Base-by-base conservation (phyloP, 92 coral and sea anemone species). In the Phenganax stokvisi region DNA sequence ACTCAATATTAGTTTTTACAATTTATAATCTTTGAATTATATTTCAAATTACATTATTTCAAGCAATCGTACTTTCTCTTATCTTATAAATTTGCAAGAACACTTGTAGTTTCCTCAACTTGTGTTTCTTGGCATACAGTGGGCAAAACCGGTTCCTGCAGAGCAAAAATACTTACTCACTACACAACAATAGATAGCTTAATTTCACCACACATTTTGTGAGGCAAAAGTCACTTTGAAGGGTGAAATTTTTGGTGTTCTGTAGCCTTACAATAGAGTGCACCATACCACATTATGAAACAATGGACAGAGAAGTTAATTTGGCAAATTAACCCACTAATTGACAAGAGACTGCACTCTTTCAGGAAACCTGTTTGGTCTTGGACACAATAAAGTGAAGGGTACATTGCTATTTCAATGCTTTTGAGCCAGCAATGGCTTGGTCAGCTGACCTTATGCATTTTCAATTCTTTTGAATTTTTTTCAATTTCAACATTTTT, bases 41-140 rank as follows among this genome's bases (percentile, higher is more conserved):
- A 6, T 13, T 6, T 10, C 7, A 13, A 6, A 59, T 20, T 20
- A 1, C 20, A n/a, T 59, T 59, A 20, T 64, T 64, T 12, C 70
- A 7, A 44, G 27, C 10, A 10, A 68, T 68, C 29, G 12, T 68
- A 30, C 8, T 12, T 10, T 25, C 28, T 30, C 6, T 0, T 13
- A 68, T 30, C 47, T 68, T 68, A 68, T 68, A 79, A 57, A 65
- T 64, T 63, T 62, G 83, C 73, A 11, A 79, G 63, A 28, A n/a
- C 74, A 60, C 65, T 27, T 56, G 83, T 64, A 1, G 83, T 64
- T 15, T 62, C 74, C 65, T 79, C 73, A 8, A 79, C 83, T 64
- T 64, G 59, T 62, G 51, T 54, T 60, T 62, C 83, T 52, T 79
- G 83, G 44, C 73, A 63, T 15, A 63, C 69, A 10, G 83, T 8